A percentile compares a stretch with the other conserved stretches of the same genome.
Evolutionary conservation across 1,140 invertebrate genomes (phyloP).

Genomic region (Drosophila chauvacae): DNA sequence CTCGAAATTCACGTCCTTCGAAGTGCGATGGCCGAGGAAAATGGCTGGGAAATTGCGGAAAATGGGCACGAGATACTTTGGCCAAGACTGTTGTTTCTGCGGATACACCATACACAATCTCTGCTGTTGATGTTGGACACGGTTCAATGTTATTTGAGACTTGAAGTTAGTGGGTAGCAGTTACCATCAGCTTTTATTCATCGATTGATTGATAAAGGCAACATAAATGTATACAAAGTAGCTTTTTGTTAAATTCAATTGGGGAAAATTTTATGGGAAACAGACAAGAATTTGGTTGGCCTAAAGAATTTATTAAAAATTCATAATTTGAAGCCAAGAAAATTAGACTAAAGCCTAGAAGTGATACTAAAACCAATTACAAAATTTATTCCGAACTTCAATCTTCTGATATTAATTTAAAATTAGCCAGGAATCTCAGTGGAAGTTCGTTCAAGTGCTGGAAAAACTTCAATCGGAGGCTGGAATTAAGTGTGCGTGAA

Average conservation of each 20-base stretch:
- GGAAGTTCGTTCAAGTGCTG: slow-evolving; percentile 1
- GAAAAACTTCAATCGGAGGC: background rate
- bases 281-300: background rate
- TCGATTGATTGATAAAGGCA: slow-evolving; percentile 11
- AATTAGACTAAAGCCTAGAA: rapidly evolving
- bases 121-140: slow-evolving; percentile 30
- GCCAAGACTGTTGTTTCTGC: slow-evolving; percentile 28
- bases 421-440: background rate
- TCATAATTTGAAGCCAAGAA: background rate
- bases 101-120: slow-evolving; percentile 30
- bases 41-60: background rate
- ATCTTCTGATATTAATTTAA: background rate
- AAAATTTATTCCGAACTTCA: background rate
- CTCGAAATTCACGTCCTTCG: slow-evolving; percentile 23
- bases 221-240: background rate
- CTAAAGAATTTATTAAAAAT: background rate
- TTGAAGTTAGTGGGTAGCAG: background rate
- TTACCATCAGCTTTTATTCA: background rate
- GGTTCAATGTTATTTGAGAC: slow-evolving; percentile 36
- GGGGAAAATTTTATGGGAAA: background rate
- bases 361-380: background rate
- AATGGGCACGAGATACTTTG: slow-evolving; percentile 28
- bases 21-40: slow-evolving; percentile 37
- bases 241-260: background rate
- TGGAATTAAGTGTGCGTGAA: slow-evolving; percentile 10